A percentile compares a stretch with the other conserved stretches of the same genome.
These are phyloP conservation scores for Parotocinclus haroldoi DNA, from an alignment of 2,797 vertebrate genomes.

Conservation along the genomic window DNA sequence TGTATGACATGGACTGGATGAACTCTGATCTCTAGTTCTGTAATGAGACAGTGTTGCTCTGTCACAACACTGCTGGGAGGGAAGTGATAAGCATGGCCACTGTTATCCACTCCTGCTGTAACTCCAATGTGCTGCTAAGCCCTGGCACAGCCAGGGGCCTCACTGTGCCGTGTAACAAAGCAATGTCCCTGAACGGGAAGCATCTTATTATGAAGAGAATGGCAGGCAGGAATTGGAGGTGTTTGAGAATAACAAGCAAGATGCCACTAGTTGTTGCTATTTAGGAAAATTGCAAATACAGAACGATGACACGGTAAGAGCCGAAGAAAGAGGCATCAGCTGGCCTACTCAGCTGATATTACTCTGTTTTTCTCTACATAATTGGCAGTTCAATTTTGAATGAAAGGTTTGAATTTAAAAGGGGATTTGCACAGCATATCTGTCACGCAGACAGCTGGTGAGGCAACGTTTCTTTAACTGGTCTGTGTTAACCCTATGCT, in stretches of 20 bases:
- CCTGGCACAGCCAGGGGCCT: conserved; percentile 58
- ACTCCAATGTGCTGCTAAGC: conserved; percentile 65
- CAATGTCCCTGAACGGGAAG: conserved; percentile 62
- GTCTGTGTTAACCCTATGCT: conserved; percentile 68
- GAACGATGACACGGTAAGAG: conserved; percentile 18
- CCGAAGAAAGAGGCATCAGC: conserved; percentile 56
- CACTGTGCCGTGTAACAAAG: conserved; percentile 56
- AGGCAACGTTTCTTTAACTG: conserved; percentile 61
- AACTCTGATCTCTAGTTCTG: conserved; percentile 65
- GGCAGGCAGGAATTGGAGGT: conserved; percentile 28
- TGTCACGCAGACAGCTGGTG: conserved; percentile 56
- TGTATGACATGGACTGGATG: conserved; percentile 34
- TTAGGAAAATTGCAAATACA: conserved; percentile 9
- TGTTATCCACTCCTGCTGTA: conserved; percentile 66
- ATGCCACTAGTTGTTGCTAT: conserved; percentile 22
- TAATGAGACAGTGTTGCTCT: conserved; percentile 75
- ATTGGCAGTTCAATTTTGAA: conserved; percentile 47
- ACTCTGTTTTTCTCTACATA: conserved; percentile 1
- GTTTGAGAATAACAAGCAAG: conserved; percentile 33
- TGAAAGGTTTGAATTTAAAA: conserved; percentile 34
- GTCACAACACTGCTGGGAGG: conserved; percentile 71
- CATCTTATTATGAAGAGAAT: conserved; percentile 60
- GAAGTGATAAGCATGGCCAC: conserved; percentile 72
- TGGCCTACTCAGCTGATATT: conserved; percentile 9
- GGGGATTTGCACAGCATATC: conserved; percentile 66